Evolutionary conservation across 2,888 invertebrate genomes (phyloP).

Genomic region (Drosophila incognita): DNA sequence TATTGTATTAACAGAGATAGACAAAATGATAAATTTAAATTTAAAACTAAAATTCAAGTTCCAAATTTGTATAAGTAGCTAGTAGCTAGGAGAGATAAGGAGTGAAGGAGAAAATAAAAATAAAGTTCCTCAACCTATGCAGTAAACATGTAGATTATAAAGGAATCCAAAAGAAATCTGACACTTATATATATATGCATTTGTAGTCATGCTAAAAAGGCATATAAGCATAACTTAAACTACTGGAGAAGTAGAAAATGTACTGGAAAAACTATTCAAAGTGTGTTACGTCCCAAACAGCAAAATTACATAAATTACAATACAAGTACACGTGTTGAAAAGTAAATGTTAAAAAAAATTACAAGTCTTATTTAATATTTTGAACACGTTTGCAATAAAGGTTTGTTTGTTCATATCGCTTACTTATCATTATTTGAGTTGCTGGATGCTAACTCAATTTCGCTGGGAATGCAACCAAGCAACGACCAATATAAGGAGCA

Average conservation of each 20-base stretch:
- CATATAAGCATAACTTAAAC: neutral
- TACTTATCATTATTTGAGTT: neutral
- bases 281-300: neutral
- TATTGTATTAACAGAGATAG: neutral
- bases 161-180: neutral
- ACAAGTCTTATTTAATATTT: neutral
- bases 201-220: neutral
- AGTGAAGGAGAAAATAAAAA: neutral
- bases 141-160: neutral
- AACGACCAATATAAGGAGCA: slow-evolving; percentile 9
- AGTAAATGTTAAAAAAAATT: neutral
- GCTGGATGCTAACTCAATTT: slow-evolving; percentile 12
- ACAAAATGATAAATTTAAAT: too few species aligned
- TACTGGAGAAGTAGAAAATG: neutral
- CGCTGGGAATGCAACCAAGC: slow-evolving; percentile 16
- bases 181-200: neutral
- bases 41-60: neutral
- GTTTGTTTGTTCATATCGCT: neutral
- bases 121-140: neutral
- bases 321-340: neutral
- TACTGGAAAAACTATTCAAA: neutral
- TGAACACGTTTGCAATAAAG: neutral
- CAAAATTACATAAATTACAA: neutral
- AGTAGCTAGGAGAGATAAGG: neutral
- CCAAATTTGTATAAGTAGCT: neutral